Evolutionary conservation across 2,113 vertebrate genomes (phyloP).

Genomic region (Porphyrio hochstetteri): DNA sequence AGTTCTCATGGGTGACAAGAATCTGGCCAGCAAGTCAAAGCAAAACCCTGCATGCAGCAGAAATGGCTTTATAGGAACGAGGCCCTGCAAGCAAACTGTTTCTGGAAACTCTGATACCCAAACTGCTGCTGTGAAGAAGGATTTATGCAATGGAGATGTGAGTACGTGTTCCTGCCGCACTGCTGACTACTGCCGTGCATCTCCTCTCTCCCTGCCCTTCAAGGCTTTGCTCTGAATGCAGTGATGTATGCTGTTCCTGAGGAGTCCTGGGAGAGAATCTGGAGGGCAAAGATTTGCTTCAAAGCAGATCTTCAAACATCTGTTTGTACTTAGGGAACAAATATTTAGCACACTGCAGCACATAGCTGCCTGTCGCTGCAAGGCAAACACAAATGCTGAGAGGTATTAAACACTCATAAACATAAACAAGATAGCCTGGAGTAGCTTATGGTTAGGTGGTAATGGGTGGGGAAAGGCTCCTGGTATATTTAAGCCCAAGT

Average conservation of each 20-base stretch:
- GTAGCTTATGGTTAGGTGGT: not conserved
- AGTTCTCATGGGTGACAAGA: not conserved
- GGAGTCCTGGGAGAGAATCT: slow-evolving; percentile 36
- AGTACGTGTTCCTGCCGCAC: not conserved
- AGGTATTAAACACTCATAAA: slow-evolving; percentile 53
- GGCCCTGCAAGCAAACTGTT: not conserved
- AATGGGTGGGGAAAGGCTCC: not conserved
- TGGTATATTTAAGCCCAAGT: not conserved
- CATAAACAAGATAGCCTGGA: slow-evolving; percentile 30
- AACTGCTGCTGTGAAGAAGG: not conserved
- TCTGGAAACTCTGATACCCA: not conserved
- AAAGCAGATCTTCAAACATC: slow-evolving; percentile 71
- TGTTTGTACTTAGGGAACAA: slow-evolving; percentile 65
- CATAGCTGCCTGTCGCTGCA: slow-evolving; percentile 68
- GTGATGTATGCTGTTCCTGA: not conserved
- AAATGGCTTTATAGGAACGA: not conserved
- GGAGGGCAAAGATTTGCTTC: slow-evolving; percentile 50
- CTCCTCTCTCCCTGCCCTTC: not conserved
- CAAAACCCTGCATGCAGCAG: not conserved
- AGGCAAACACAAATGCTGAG: slow-evolving; percentile 62
- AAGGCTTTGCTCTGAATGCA: not conserved
- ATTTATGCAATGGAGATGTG: not conserved
- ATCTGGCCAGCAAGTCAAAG: not conserved
- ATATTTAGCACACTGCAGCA: slow-evolving; percentile 64
- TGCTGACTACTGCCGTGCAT: not conserved